Base-by-base conservation (phyloP, 64 coral and sea anemone species). In the Astreopora myriophthalma region DNA sequence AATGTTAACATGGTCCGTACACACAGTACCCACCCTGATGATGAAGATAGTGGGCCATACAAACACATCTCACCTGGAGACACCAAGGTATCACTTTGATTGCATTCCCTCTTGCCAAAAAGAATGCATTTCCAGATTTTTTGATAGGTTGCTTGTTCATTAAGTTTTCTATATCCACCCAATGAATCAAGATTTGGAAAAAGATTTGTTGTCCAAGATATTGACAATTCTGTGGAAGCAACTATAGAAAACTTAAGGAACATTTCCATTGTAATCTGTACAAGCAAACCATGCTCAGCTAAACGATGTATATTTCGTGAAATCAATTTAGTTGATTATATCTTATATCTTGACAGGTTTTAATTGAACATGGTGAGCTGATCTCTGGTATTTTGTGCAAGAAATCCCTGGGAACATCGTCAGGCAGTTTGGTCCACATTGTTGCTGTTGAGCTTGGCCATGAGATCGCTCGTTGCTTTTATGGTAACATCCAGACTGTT, bases 21-120 rank as follows among this genome's bases (percentile, higher is more conserved):
- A 22, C 97, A 99, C 88, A 99, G 97, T 74, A 99, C 97, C 42
- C 97, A 99, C 28, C 97, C 97, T 42, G 97, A 99, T 85, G 97
- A 99, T 91, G 97, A 99, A 79, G 97, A 99, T 55, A 88, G 89
- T 29, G 97, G 97, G 6, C 97, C 97, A 9, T 99, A 99, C 80
- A 99, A 93, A 61, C 91, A 95, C 51, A 99, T 99, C 28, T 99
- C 97, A 39, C 97, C 97, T 77, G 97, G 97, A 48, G 97, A 99
- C 69, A 99, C 97, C 8, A 99, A 95, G 91, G 97, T 96, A 14
- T 57, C 10, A 3, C n/a, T 17, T 88, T 49, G 11, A 4, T 48
- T 8, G 2, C 6, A 16, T 46, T 86, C 1, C 25, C 71, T 26
- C 8, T 86, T 48, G n/a, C 20, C 16, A 7, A 5, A 25, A 0